A percentile compares a stretch with the other conserved stretches of the same genome.
Evolutionary conservation across 2,797 vertebrate species (phyloP).

Genomic region (Cetoscarus ocellatus): DNA sequence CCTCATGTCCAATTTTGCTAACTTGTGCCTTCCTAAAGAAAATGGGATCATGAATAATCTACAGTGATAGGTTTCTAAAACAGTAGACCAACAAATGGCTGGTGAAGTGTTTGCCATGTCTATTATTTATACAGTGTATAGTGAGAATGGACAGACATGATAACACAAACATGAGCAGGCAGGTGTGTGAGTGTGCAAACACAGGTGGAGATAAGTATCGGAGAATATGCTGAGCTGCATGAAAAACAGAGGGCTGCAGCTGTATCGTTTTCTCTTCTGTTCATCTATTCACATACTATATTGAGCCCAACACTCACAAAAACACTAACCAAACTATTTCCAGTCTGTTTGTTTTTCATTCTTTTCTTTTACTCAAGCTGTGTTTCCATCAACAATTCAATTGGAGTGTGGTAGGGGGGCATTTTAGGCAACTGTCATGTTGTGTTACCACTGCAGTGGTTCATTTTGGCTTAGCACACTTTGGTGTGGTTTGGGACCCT

Average conservation of each 20-base stretch:
- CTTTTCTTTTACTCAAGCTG: too few species aligned
- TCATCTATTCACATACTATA: background rate
- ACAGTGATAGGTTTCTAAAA: background rate
- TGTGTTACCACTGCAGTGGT: too few species aligned
- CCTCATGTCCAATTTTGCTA: background rate
- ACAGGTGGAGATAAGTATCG: slow-evolving; percentile 11
- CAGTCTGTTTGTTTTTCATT: too few species aligned
- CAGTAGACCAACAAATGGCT: background rate
- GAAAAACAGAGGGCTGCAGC: background rate
- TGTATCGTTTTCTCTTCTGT: background rate
- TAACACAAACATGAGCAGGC: background rate
- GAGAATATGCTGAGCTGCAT: slow-evolving; percentile 3
- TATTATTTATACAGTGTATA: background rate
- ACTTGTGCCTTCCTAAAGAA: background rate
- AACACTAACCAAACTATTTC: too few species aligned
- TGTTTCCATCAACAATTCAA: too few species aligned
- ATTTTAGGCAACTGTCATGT: too few species aligned
- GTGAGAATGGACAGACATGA: background rate
- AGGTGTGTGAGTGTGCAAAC: slow-evolving; percentile 5
- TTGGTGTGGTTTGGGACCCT: too few species aligned
- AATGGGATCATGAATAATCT: background rate
- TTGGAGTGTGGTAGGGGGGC: too few species aligned
- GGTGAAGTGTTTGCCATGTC: background rate
- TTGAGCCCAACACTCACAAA: too few species aligned
- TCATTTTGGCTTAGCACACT: too few species aligned